phyloP scores from a whole-genome alignment of 2,888 invertebrate genomes.

The Drosophila austrosaltans region DNA sequence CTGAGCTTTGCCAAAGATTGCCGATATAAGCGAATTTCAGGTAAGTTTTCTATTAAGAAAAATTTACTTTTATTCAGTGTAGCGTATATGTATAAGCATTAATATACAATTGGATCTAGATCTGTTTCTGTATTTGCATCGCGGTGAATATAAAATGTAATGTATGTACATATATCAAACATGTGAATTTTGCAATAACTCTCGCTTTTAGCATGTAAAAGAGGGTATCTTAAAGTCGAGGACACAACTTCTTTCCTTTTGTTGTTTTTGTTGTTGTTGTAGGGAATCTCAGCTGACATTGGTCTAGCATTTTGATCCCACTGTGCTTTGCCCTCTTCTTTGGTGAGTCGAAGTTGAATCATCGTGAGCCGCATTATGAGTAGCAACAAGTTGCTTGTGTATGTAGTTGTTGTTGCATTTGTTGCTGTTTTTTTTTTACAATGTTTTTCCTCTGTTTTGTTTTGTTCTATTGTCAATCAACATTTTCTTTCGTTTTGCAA shows the following conservation, averaged over 20 bases:
- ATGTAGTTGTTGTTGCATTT: slow-evolving; percentile 18
- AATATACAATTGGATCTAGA: background rate
- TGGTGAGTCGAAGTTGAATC: slow-evolving; percentile 50
- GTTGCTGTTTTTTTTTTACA: slow-evolving; percentile 22
- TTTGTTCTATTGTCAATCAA: slow-evolving; percentile 54
- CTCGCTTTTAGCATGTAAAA: background rate
- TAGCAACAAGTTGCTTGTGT: slow-evolving; percentile 58
- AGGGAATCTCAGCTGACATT: slow-evolving; percentile 10
- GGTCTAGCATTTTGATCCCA: slow-evolving; percentile 33
- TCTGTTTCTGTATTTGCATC: too few relatives aligned
- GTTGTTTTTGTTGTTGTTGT: background rate
- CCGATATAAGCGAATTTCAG: background rate
- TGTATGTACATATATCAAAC: too few relatives aligned
- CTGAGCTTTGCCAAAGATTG: background rate
- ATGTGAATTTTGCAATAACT: too few relatives aligned
- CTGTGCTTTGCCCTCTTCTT: slow-evolving; percentile 29
- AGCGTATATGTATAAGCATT: background rate
- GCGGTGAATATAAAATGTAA: too few relatives aligned
- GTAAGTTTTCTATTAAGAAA: background rate
- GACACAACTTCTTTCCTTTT: background rate
- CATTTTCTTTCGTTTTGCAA: slow-evolving; percentile 53
- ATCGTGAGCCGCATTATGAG: slow-evolving; percentile 27
- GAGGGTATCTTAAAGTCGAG: background rate
- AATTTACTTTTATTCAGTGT: too few relatives aligned
- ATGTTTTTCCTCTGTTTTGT: slow-evolving; percentile 33